phyloP scores from a whole-genome alignment of 1,140 invertebrate species.

The Araneus ventricosus region DNA sequence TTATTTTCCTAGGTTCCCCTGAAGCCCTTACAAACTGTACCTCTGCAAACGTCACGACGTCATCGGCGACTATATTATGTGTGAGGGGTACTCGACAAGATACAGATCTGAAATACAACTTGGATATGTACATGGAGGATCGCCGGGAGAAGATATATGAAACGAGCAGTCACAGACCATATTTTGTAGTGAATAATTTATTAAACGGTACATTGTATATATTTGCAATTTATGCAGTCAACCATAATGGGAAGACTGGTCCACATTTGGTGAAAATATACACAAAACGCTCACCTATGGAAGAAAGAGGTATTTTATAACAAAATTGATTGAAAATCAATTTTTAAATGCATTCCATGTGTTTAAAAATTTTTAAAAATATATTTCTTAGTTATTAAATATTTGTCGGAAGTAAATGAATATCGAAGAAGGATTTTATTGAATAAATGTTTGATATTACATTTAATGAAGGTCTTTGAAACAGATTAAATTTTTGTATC shows the following conservation, averaged over 20 bases:
- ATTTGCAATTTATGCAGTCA: conserved; percentile 84
- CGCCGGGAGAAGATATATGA: not conserved
- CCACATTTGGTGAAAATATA: not conserved
- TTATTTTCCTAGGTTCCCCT: conserved; percentile 57
- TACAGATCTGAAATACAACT: conserved; percentile 64
- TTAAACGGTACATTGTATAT: conserved; percentile 74
- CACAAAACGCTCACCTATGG: conserved; percentile 14
- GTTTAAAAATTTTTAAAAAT: too few relatives aligned
- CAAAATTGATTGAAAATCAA: too few relatives aligned
- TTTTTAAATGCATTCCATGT: too few relatives aligned
- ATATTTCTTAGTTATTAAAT: too few relatives aligned
- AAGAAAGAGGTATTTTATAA: conserved; percentile 65
- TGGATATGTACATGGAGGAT: conserved; percentile 51
- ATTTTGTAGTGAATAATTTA: conserved; percentile 76
- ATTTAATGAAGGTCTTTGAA: too few relatives aligned
- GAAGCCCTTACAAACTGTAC: conserved; percentile 91
- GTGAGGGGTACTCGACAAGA: not conserved
- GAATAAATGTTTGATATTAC: too few relatives aligned
- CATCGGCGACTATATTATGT: conserved; percentile 46
- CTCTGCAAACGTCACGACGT: conserved; percentile 87
- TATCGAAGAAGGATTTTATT: too few relatives aligned
- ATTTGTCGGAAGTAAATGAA: too few relatives aligned
- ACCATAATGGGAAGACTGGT: conserved; percentile 85
- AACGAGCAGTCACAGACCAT: conserved; percentile 52
- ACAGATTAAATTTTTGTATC: too few relatives aligned